Evolutionary conservation across 2,888 invertebrate genomes (phyloP).

Genomic region (Agrochola lychnidis): DNA sequence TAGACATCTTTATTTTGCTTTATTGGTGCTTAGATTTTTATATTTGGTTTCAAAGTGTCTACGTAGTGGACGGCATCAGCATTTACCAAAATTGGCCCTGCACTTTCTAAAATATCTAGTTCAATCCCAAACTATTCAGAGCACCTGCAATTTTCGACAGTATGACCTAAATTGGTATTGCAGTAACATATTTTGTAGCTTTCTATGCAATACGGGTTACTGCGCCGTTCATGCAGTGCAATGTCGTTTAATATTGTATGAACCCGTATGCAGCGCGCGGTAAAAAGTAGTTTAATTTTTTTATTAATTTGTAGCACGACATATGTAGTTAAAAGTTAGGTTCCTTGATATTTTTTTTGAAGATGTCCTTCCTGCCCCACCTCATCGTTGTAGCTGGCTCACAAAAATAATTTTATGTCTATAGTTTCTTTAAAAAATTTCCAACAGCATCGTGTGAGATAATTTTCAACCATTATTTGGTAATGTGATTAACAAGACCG

Average conservation of each 20-base stretch:
- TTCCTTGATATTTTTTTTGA: not conserved
- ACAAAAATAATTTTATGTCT: not conserved
- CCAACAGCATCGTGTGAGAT: not conserved
- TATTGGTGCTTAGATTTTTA: not conserved
- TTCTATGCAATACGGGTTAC: constrained; percentile 32
- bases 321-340: not conserved
- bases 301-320: constrained; percentile 2
- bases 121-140: not conserved
- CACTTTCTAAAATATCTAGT: not conserved
- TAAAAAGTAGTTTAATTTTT: constrained; percentile 8
- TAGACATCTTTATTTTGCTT: not conserved
- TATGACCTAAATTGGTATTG: constrained; percentile 46
- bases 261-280: constrained; percentile 6
- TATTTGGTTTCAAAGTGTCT: not conserved
- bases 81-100: not conserved
- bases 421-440: not conserved
- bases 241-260: constrained; percentile 43
- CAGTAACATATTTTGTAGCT: constrained; percentile 38
- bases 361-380: too few relatives aligned
- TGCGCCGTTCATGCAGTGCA: constrained; percentile 38
- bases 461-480: not conserved
- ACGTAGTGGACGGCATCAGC: not conserved
- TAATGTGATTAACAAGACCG: not conserved
- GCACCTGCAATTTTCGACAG: constrained; percentile 23
- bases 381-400: too few relatives aligned